These are phyloP conservation scores for Phymanthus crucifer DNA, from an alignment of 92 coral and sea anemone genomes.

Conservation along the genomic window DNA sequence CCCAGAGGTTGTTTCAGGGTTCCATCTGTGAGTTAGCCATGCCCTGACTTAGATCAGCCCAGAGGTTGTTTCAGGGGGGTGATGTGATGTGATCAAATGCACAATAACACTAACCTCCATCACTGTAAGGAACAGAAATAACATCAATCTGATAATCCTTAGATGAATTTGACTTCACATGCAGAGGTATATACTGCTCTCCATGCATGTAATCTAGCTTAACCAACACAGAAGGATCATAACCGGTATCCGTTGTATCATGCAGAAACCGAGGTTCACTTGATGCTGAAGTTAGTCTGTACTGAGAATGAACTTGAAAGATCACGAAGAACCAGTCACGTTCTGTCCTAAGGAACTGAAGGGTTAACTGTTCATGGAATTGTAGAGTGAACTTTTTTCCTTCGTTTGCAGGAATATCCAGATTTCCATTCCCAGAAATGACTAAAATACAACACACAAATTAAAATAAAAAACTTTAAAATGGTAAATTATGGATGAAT, in stretches of 20 bases:
- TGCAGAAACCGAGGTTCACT: slow-evolving; percentile 36
- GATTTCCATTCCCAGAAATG: slow-evolving; percentile 13
- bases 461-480: neutral
- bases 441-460: neutral
- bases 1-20: no score
- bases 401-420: slow-evolving; percentile 49
- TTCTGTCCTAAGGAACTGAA: slow-evolving; percentile 32
- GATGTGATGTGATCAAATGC: no score
- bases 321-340: slow-evolving; percentile 66
- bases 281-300: slow-evolving; percentile 52
- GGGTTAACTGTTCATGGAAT: slow-evolving; percentile 34
- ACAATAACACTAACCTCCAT: slow-evolving; percentile 62
- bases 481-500: neutral
- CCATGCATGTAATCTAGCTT: slow-evolving; percentile 30
- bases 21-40: no score
- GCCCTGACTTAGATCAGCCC: no score
- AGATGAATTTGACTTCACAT: slow-evolving; percentile 48
- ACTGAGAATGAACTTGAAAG: slow-evolving; percentile 83
- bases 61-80: no score
- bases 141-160: slow-evolving; percentile 48
- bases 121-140: slow-evolving; percentile 61
- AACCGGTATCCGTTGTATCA: slow-evolving; percentile 50
- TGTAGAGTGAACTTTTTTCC: slow-evolving; percentile 49
- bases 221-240: slow-evolving; percentile 64
- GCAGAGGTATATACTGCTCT: slow-evolving; percentile 8